Evolutionary conservation across 1,140 invertebrate genomes (phyloP).

Genomic region (Antheraea mylitta): DNA sequence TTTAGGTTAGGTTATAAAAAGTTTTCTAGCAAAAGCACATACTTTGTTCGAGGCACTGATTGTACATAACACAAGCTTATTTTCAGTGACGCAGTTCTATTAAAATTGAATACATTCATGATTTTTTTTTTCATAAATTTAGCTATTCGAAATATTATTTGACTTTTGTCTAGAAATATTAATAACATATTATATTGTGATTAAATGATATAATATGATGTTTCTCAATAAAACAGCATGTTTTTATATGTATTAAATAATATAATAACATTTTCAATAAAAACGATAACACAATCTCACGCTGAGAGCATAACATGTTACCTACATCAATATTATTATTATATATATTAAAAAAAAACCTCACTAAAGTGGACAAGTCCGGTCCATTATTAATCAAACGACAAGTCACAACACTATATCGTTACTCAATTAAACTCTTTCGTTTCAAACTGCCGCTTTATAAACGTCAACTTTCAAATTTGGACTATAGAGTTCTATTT

Average conservation of each 20-base stretch:
- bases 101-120: not conserved
- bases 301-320: conserved; percentile 58
- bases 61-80: not conserved
- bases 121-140: too few species aligned
- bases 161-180: too few species aligned
- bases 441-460: not conserved
- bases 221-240: not conserved
- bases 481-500: not conserved
- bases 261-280: conserved; percentile 7
- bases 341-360: conserved; percentile 39
- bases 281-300: conserved; percentile 40
- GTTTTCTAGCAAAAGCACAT: too few species aligned
- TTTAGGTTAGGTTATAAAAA: too few species aligned
- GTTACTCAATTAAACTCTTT: conserved; percentile 72
- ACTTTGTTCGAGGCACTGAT: not conserved
- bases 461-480: not conserved
- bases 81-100: not conserved
- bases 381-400: conserved; percentile 73
- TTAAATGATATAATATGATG: too few species aligned
- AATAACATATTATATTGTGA: too few species aligned
- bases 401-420: conserved; percentile 73
- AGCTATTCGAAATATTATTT: too few species aligned
- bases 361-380: conserved; percentile 44
- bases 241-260: not conserved
- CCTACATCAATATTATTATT: conserved; percentile 57